These are phyloP conservation scores for Elgaria multicarinata DNA, from an alignment of 2,113 vertebrate genomes.

Conservation along the genomic window DNA sequence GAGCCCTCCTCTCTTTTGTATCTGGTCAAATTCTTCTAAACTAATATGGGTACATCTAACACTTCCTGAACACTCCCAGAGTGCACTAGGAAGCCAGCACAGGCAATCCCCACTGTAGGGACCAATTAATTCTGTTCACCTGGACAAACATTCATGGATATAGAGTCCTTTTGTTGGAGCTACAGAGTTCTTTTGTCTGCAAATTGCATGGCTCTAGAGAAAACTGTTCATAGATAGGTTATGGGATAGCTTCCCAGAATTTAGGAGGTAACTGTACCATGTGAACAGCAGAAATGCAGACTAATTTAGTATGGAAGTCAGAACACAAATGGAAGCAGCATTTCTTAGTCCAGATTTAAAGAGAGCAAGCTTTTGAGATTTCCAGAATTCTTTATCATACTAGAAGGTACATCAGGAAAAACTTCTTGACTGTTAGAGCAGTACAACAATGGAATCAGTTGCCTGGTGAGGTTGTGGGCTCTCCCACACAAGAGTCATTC, in stretches of 20 bases:
- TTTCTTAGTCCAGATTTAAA: neutral
- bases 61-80: neutral
- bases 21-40: neutral
- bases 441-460: too few species aligned
- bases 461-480: too few species aligned
- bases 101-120: neutral
- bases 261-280: neutral
- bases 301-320: too few species aligned
- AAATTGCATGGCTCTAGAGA: neutral
- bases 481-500: too few species aligned
- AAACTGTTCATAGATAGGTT: neutral
- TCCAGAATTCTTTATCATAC: too few species aligned
- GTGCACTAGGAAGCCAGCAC: neutral
- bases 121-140: neutral
- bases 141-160: neutral
- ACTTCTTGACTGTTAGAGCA: too few species aligned
- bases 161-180: neutral
- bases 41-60: neutral
- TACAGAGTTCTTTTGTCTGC: neutral
- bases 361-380: neutral
- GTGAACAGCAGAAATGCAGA: neutral
- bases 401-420: too few species aligned
- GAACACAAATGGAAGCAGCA: neutral
- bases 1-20: too few species aligned
- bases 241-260: neutral